These are phyloP conservation scores for Leptinotarsa rubiginosa DNA, from an alignment of 2,888 invertebrate species.

Conservation along the genomic window DNA sequence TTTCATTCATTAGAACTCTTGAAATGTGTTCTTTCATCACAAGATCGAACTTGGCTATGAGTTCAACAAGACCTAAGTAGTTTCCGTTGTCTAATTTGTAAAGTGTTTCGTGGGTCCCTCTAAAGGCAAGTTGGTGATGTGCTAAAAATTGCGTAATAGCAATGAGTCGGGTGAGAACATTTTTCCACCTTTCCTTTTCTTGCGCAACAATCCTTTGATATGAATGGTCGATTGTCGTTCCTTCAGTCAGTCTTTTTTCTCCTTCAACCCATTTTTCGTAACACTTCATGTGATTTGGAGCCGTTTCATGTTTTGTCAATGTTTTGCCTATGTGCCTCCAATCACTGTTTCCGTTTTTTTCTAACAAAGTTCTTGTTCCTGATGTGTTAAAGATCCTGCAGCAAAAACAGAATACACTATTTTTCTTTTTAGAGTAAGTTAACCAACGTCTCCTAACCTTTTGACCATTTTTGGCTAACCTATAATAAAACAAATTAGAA, in stretches of 20 bases:
- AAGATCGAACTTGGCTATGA: background rate
- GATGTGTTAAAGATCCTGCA: background rate
- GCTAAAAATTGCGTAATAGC: background rate
- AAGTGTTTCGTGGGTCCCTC: background rate
- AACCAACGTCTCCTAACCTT: background rate
- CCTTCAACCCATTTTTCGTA: background rate
- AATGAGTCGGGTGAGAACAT: background rate
- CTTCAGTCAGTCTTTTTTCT: background rate
- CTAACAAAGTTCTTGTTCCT: background rate
- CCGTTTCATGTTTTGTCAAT: background rate
- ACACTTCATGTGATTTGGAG: background rate
- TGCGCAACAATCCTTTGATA: background rate
- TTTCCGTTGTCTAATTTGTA: background rate
- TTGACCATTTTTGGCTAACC: background rate
- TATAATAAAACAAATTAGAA: conserved; percentile 4
- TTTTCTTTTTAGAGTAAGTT: background rate
- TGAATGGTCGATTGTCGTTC: background rate
- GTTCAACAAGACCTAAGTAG: background rate
- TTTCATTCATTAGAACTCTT: background rate
- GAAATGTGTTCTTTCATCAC: background rate
- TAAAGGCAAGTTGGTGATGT: background rate
- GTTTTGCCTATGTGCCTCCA: background rate
- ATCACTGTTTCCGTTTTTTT: background rate
- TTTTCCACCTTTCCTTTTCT: background rate
- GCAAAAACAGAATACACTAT: background rate